phyloP scores from a whole-genome alignment of 2,797 vertebrate genomes.

The Enteromius anoplus region DNA sequence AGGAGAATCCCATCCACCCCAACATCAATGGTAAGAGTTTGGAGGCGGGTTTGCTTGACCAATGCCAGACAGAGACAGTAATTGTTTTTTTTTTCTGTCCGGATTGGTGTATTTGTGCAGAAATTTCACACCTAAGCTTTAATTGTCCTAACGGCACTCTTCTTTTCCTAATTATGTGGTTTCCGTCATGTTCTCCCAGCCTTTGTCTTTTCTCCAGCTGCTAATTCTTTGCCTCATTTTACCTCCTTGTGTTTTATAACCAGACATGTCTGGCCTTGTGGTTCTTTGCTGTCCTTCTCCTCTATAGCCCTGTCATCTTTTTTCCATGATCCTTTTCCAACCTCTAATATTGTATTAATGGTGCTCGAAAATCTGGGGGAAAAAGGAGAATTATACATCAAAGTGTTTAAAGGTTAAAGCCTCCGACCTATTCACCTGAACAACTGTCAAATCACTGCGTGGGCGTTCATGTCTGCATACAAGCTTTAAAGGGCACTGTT shows the following conservation, averaged over 20 bases:
- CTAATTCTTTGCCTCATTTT: not conserved
- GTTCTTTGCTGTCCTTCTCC: not conserved
- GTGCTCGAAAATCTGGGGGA: not conserved
- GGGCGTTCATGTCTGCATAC: conserved; percentile 35
- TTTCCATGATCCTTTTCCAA: not conserved
- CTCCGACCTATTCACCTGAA: conserved; percentile 33
- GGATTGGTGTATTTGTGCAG: not conserved
- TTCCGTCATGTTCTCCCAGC: not conserved
- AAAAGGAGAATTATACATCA: not conserved
- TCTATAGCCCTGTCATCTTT: not conserved
- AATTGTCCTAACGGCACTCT: not conserved
- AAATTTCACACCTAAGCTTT: not conserved
- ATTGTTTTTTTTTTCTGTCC: not conserved
- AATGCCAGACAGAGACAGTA: not conserved
- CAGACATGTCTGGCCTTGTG: not conserved
- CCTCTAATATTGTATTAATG: not conserved
- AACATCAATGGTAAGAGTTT: not conserved
- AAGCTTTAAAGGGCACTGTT: conserved; percentile 52
- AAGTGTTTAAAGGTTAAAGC: conserved; percentile 42
- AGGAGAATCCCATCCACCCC: not conserved
- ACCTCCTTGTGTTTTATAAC: not conserved
- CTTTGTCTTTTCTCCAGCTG: not conserved
- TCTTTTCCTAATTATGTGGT: not conserved
- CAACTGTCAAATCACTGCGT: conserved; percentile 40
- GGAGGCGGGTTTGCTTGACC: not conserved